These are phyloP conservation scores for Hippocampus barbouri DNA, from an alignment of 2,113 vertebrate genomes.

Conservation along the genomic window DNA sequence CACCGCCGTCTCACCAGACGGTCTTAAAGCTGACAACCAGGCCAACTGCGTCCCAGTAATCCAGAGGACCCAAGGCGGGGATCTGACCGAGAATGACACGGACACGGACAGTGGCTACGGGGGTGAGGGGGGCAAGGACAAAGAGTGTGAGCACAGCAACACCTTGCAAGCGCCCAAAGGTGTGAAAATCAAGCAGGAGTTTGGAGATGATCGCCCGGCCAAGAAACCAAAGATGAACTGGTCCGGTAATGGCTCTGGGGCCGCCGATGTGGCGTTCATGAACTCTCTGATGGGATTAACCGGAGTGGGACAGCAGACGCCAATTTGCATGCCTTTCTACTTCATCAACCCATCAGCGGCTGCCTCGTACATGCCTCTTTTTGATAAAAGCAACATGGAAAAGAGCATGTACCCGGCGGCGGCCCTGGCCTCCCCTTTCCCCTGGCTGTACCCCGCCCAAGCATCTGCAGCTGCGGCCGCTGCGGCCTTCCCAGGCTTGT, in stretches of 20 bases:
- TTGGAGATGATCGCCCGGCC: slow-evolving; percentile 74
- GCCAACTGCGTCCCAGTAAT: slow-evolving; percentile 94
- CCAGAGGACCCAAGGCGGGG: slow-evolving; percentile 85
- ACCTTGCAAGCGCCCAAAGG: slow-evolving; percentile 47
- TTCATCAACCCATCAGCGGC: slow-evolving; percentile 88
- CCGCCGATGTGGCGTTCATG: slow-evolving; percentile 74
- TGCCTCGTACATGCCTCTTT: slow-evolving; percentile 84
- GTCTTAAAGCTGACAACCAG: slow-evolving; percentile 75
- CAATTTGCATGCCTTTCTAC: slow-evolving; percentile 89
- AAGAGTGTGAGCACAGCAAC: slow-evolving; percentile 56
- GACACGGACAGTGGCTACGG: slow-evolving; percentile 97
- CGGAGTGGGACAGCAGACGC: slow-evolving; percentile 78
- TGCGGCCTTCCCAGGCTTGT: slow-evolving; percentile 76
- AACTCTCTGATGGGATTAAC: slow-evolving; percentile 85
- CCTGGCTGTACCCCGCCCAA: slow-evolving; percentile 80
- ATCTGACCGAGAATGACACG: slow-evolving; percentile 88
- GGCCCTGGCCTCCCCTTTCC: slow-evolving; percentile 77
- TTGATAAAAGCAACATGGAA: slow-evolving; percentile 84
- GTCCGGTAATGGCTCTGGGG: slow-evolving; percentile 39
- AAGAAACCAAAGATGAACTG: slow-evolving; percentile 79
- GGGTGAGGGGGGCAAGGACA: slow-evolving; percentile 76
- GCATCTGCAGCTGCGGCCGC: slow-evolving; percentile 69
- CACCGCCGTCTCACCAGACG: slow-evolving; percentile 58
- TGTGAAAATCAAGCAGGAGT: slow-evolving; percentile 85
- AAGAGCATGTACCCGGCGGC: slow-evolving; percentile 82